These are phyloP conservation scores for Malurus leucopterus DNA, from an alignment of 2,797 vertebrate species.

Conservation along the genomic window DNA sequence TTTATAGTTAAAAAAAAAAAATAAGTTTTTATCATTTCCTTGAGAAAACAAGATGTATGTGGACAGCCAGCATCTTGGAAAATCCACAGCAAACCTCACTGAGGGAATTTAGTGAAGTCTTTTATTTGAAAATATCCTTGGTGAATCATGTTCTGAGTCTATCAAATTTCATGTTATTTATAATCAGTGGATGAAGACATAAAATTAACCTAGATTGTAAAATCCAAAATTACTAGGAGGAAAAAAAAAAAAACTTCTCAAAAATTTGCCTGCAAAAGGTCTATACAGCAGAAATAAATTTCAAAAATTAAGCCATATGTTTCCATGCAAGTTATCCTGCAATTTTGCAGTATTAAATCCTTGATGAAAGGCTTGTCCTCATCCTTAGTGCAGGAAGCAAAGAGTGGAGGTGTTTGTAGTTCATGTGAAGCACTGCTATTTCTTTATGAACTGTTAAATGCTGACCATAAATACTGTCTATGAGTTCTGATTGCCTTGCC, in stretches of 20 bases:
- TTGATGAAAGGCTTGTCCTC: background rate
- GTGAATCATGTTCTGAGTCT: background rate
- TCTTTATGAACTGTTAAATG: background rate
- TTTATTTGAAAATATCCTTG: background rate
- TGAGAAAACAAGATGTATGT: background rate
- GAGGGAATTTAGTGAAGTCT: background rate
- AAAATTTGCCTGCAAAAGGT: background rate
- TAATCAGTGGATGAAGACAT: background rate
- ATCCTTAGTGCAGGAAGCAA: background rate
- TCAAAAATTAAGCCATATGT: background rate
- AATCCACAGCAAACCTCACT: background rate
- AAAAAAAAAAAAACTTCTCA: background rate
- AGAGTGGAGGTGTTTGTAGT: background rate
- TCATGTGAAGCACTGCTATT: accelerated
- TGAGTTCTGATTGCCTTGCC: background rate
- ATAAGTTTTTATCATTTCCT: background rate
- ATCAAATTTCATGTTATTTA: background rate
- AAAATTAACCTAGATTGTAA: background rate
- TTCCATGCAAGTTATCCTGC: background rate
- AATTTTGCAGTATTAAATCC: background rate
- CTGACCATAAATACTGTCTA: background rate
- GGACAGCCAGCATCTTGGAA: background rate
- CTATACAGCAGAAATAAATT: background rate
- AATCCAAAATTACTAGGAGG: background rate
- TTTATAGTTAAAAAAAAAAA: accelerated